These are phyloP conservation scores for Thamnophis sirtalis DNA, from an alignment of 2,113 vertebrate species.

Conservation along the genomic window DNA sequence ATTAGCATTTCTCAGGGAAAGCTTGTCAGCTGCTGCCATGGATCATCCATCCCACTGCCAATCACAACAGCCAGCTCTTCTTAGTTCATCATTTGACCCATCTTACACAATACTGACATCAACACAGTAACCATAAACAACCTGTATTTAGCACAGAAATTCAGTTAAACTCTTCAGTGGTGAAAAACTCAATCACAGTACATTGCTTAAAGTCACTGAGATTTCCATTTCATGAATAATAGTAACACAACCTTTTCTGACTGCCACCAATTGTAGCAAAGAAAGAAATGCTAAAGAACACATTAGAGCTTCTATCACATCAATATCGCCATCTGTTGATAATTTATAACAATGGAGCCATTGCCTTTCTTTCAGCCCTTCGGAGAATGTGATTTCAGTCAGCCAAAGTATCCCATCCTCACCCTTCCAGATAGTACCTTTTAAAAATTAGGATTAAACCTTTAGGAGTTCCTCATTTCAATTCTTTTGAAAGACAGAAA, in stretches of 20 bases:
- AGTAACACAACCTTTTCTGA: neutral
- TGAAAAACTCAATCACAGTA: neutral
- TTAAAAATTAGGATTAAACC: neutral
- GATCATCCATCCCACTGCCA: neutral
- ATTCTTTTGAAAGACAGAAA: neutral
- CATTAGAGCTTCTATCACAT: neutral
- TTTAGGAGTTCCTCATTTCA: neutral
- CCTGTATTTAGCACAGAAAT: neutral
- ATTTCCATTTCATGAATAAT: neutral
- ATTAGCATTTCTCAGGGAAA: neutral
- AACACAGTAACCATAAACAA: neutral
- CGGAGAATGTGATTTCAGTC: neutral
- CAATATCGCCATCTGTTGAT: neutral
- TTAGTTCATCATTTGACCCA: neutral
- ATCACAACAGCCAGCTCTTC: neutral
- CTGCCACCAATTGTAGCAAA: neutral
- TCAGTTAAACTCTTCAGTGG: neutral
- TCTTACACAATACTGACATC: neutral
- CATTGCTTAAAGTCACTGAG: neutral
- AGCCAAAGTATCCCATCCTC: neutral
- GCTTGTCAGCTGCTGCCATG: neutral
- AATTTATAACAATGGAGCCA: neutral
- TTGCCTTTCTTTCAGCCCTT: neutral
- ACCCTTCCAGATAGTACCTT: neutral
- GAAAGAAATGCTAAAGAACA: neutral